Evolutionary conservation across 2,113 vertebrate genomes (phyloP).

Genomic region (Eidolon helvum): DNA sequence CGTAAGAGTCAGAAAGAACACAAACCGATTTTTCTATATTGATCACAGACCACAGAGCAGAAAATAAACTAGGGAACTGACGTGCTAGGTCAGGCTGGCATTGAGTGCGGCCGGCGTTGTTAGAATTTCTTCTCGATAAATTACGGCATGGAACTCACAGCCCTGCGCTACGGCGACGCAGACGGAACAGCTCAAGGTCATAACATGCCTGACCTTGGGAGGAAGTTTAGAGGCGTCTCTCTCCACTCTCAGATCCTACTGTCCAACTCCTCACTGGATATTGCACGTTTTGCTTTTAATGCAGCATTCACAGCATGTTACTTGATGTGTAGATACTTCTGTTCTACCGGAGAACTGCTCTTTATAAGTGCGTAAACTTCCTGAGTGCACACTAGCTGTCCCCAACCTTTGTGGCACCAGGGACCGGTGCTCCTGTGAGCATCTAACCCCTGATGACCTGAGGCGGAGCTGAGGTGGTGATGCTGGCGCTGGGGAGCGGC

Average conservation of each 20-base stretch:
- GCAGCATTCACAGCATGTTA: background rate
- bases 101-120: conserved; percentile 43
- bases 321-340: too few relatives aligned
- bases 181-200: background rate
- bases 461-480: too few relatives aligned
- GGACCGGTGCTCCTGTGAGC: too few relatives aligned
- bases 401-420: too few relatives aligned
- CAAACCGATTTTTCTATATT: conserved; percentile 62
- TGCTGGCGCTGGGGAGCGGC: too few relatives aligned
- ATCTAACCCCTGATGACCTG: too few relatives aligned
- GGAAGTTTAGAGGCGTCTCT: background rate
- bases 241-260: background rate
- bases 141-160: background rate
- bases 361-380: too few relatives aligned
- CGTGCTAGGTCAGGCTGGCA: conserved; percentile 74
- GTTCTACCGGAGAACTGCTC: too few relatives aligned
- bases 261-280: background rate
- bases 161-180: background rate
- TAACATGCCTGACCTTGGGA: background rate
- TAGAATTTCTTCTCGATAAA: conserved; percentile 43
- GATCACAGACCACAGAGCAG: conserved; percentile 50
- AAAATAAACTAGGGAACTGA: conserved; percentile 52
- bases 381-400: too few relatives aligned
- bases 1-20: background rate
- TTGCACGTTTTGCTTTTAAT: background rate